Evolutionary conservation across 2,888 invertebrate species (phyloP).

Genomic region (Thalpophila matura): DNA sequence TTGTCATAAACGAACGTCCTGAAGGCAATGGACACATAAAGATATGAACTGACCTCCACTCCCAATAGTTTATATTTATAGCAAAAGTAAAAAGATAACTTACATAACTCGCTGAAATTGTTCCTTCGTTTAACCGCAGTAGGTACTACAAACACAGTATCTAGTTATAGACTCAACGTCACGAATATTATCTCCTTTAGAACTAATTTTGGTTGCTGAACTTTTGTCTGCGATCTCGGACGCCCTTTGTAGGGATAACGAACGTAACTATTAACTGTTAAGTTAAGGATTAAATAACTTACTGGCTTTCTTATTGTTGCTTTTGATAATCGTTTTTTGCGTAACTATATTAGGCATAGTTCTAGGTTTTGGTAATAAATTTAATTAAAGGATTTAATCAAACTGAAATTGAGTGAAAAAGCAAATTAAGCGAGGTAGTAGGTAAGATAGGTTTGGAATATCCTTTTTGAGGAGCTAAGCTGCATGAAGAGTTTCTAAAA

Average conservation of each 20-base stretch:
- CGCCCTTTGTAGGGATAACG: constrained; percentile 60
- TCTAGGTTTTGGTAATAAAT: too few species aligned
- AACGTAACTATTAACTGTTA: constrained; percentile 51
- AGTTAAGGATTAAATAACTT: constrained; percentile 50
- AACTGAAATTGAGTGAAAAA: too few species aligned
- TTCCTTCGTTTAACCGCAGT: constrained; percentile 52
- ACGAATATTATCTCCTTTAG: constrained; percentile 68
- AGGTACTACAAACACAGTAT: constrained; percentile 56
- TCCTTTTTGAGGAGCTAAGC: too few species aligned
- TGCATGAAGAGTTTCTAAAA: too few species aligned
- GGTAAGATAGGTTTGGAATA: too few species aligned
- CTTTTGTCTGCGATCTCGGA: constrained; percentile 64
- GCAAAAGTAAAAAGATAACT: too few species aligned
- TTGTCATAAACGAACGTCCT: constrained; percentile 32
- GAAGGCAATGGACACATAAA: constrained; percentile 41
- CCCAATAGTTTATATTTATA: constrained; percentile 47
- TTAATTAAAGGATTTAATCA: constrained; percentile 1
- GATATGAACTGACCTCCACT: constrained; percentile 32
- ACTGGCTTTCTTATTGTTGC: constrained; percentile 45
- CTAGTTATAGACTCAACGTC: constrained; percentile 65
- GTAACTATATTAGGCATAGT: too few species aligned
- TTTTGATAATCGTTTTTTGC: constrained; percentile 40
- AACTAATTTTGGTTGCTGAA: constrained; percentile 70
- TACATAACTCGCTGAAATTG: constrained; percentile 54
- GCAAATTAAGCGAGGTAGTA: too few species aligned